A percentile compares a stretch with the other conserved stretches of the same genome.
Evolutionary conservation across 2,113 vertebrate species (phyloP).

Genomic region (Istiophorus platypterus): DNA sequence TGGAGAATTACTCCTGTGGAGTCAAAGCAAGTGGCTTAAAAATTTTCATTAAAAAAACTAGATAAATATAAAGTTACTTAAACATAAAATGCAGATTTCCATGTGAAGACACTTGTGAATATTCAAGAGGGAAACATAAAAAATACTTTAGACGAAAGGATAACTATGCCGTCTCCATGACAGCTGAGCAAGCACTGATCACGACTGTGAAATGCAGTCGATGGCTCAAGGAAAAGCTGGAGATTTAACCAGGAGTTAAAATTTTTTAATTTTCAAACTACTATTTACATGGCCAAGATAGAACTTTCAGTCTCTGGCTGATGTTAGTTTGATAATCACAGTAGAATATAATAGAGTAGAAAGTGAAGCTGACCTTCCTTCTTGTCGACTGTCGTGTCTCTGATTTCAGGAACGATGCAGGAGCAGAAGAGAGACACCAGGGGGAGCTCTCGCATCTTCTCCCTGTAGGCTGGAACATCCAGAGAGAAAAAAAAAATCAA

Average conservation of each 20-base stretch:
- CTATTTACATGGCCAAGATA: too few species aligned
- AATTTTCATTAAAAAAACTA: too few species aligned
- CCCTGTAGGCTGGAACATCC: conserved; percentile 88
- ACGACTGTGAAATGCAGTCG: neutral
- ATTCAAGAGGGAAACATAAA: neutral
- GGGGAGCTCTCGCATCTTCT: conserved; percentile 97
- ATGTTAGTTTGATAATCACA: neutral
- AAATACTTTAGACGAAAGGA: neutral
- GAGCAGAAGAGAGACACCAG: conserved; percentile 94
- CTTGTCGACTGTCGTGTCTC: conserved; percentile 82
- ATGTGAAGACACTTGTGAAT: neutral
- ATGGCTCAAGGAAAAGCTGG: neutral
- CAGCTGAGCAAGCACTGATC: too few species aligned
- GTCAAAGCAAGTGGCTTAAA: too few species aligned
- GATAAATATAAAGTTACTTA: too few species aligned
- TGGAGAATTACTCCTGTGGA: too few species aligned
- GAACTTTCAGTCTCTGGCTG: too few species aligned
- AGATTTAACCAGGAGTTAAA: too few species aligned
- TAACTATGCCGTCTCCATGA: too few species aligned
- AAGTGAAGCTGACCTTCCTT: conserved; percentile 86
- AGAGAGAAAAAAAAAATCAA: neutral
- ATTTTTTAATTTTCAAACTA: too few species aligned
- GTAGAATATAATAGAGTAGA: neutral
- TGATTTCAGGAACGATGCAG: conserved; percentile 84
- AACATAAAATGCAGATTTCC: neutral